Conservation (phyloP, 1,140 invertebrate species). For the Laodelphax striatellus region DNA sequence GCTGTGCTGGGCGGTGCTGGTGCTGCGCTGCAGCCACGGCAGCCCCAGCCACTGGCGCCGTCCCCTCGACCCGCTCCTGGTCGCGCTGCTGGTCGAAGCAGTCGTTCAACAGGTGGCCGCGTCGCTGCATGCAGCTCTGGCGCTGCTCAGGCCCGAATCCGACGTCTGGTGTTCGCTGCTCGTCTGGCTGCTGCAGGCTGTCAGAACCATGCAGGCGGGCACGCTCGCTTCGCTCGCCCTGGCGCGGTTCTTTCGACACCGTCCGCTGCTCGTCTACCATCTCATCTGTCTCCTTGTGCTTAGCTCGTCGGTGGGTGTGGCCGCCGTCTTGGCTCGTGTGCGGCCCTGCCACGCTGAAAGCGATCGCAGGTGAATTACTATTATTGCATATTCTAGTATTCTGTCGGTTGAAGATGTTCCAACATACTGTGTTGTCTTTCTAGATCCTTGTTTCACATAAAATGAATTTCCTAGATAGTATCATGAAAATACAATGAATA, state of each 20-base stretch:
- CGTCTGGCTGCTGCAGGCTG: slow-evolving; percentile 37
- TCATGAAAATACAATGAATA: too few species aligned
- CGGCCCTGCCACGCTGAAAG: slow-evolving; percentile 24
- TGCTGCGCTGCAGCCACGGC: slow-evolving; percentile 39
- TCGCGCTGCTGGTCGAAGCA: slow-evolving; percentile 36
- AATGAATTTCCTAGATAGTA: too few species aligned
- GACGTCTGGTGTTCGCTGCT: slow-evolving; percentile 35
- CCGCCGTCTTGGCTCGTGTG: slow-evolving; percentile 32
- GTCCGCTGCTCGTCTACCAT: slow-evolving; percentile 41
- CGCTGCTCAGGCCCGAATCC: slow-evolving; percentile 35
- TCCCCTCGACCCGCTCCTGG: slow-evolving; percentile 41
- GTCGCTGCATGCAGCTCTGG: slow-evolving; percentile 36
- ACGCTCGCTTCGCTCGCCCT: slow-evolving; percentile 38
- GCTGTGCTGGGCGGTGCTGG: slow-evolving; percentile 36
- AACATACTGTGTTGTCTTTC: too few species aligned
- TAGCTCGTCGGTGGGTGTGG: slow-evolving; percentile 35
- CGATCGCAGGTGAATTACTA: slow-evolving; percentile 11
- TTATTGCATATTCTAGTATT: too few species aligned
- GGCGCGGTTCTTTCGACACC: slow-evolving; percentile 37
- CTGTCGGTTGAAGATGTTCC: too few species aligned
- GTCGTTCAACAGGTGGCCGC: slow-evolving; percentile 36
- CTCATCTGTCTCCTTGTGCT: slow-evolving; percentile 38
- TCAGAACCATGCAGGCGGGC: slow-evolving; percentile 40
- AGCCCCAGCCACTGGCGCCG: slow-evolving; percentile 37
- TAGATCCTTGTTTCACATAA: too few species aligned